These are phyloP conservation scores for Syrrhaptes paradoxus DNA, from an alignment of 2,113 vertebrate genomes.

Conservation along the genomic window DNA sequence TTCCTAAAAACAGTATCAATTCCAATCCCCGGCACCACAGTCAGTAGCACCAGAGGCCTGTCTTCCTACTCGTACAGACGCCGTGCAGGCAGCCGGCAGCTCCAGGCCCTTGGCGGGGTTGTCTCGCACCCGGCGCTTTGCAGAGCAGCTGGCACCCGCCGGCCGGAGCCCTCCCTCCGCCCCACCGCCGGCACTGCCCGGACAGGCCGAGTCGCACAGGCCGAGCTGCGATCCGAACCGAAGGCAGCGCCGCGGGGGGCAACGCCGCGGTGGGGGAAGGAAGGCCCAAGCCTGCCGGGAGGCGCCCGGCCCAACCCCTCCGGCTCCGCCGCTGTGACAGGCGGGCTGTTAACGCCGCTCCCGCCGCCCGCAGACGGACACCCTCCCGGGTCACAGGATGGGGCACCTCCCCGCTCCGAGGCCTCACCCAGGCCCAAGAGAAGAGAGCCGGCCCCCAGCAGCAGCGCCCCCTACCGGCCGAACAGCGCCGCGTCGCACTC, in stretches of 20 bases:
- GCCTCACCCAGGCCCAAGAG: fast-evolving
- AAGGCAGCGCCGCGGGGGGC: background rate
- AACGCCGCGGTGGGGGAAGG: no score
- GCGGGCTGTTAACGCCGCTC: no score
- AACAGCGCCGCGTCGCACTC: no score
- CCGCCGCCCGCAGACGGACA: no score
- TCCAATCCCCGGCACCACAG: fast-evolving
- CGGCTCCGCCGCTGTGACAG: no score
- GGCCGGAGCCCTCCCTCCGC: no score
- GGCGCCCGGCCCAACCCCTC: background rate
- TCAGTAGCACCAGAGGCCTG: fast-evolving
- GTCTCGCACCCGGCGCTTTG: fast-evolving
- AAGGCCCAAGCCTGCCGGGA: background rate
- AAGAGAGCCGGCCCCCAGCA: background rate
- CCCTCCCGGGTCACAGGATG: fast-evolving
- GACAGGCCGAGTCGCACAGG: no score
- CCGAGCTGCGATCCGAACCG: no score
- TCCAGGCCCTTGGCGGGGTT: background rate
- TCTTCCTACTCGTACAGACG: fast-evolving
- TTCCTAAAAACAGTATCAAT: background rate
- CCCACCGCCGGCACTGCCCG: no score
- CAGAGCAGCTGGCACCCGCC: no score
- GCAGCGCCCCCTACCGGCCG: background rate
- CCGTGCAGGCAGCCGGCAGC: fast-evolving
- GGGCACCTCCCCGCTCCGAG: background rate